Evolutionary conservation across 1,140 invertebrate species (phyloP).

Genomic region (Mercenaria mercenaria): DNA sequence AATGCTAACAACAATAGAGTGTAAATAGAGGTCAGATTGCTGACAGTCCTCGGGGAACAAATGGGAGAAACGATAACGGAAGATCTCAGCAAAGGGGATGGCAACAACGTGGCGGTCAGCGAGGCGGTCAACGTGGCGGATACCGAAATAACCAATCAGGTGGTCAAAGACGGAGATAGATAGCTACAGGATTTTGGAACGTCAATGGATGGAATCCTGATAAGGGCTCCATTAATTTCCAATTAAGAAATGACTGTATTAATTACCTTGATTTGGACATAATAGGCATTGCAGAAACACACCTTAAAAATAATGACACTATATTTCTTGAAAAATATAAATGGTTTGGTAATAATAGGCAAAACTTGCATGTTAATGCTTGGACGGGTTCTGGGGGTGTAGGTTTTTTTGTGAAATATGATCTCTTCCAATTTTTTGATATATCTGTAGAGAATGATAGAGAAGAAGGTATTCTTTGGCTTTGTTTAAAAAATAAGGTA

Average conservation of each 20-base stretch:
- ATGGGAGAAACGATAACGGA: no score
- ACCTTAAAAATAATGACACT: constrained; percentile 1
- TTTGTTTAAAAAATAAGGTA: not conserved
- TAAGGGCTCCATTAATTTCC: constrained; percentile 1
- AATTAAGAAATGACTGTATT: constrained; percentile 22
- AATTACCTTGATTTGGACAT: constrained; percentile 25
- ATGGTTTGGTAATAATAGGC: not conserved
- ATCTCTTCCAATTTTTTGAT: not conserved
- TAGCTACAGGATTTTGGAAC: no score
- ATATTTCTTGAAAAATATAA: constrained; percentile 20
- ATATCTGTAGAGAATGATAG: not conserved
- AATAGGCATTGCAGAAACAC: constrained; percentile 54
- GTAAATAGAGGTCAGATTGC: no score
- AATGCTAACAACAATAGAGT: no score
- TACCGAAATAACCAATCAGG: no score
- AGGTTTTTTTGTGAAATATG: not conserved
- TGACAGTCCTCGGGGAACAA: no score
- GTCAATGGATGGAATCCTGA: not conserved
- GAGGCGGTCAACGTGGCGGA: no score
- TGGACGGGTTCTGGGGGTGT: not conserved
- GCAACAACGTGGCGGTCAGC: no score
- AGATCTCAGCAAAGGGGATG: no score
- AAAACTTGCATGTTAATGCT: not conserved
- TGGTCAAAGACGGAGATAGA: no score
- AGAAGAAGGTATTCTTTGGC: not conserved